Conservation (phyloP, 1,140 invertebrate species). For the Anoplolepis gracilipes region DNA sequence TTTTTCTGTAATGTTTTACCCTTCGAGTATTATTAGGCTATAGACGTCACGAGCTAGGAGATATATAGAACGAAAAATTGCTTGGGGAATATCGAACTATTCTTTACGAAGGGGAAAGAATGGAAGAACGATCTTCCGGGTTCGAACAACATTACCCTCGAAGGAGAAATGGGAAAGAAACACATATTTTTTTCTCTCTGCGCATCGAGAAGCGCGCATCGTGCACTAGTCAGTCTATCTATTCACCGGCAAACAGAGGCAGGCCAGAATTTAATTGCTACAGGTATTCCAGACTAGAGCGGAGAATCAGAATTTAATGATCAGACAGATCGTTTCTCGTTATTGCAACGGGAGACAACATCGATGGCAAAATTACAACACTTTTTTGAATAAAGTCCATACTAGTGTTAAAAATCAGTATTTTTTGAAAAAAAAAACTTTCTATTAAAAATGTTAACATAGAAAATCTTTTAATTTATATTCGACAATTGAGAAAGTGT, state of each 20-base stretch:
- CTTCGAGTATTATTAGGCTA: not conserved
- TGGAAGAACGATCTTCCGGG: constrained; percentile 1
- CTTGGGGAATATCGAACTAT: constrained; percentile 17
- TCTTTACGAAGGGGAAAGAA: not conserved
- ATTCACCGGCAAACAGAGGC: not conserved
- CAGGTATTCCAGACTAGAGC: not conserved
- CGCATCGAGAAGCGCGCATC: constrained; percentile 26
- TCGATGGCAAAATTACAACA: too few species aligned
- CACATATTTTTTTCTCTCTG: not conserved
- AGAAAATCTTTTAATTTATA: too few species aligned
- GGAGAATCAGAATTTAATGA: constrained; percentile 66
- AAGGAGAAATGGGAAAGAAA: constrained; percentile 4
- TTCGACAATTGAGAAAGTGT: too few species aligned
- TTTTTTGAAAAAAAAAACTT: too few species aligned
- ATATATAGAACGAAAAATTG: constrained; percentile 9
- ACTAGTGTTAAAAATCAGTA: too few species aligned
- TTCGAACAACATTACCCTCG: constrained; percentile 25
- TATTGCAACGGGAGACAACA: constrained; percentile 57
- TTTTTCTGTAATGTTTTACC: not conserved
- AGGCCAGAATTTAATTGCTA: constrained; percentile 66
- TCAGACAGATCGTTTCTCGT: constrained; percentile 70
- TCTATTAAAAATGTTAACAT: too few species aligned
- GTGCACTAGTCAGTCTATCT: not conserved
- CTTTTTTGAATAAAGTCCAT: too few species aligned
- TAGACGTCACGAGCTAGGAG: not conserved